Evolutionary conservation across 2,797 vertebrate genomes (phyloP), one percentile per base, ranked within the genome.

Genomic region (Microtus agrestis): DNA sequence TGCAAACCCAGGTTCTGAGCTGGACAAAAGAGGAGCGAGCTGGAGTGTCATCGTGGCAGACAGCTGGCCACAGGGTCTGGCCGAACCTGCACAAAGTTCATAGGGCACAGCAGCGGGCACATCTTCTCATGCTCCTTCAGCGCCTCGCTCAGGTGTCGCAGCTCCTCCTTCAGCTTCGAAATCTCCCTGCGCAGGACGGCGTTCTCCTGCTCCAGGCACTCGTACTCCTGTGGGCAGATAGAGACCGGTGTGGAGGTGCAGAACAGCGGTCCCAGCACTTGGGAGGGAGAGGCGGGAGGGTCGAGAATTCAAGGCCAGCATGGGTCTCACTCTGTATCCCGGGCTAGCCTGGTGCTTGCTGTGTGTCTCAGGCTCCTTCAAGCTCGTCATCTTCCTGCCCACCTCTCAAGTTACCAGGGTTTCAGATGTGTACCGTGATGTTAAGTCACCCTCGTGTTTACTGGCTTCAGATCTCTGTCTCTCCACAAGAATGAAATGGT

Each of bases 181-280:
- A 99, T 99, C 98, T 99, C 99, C 98, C 98, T 99, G 98, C 98
- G 99, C 97, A 99, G 98, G 96, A 98, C 98, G 1, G 98, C 98
- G 98, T 99, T 99, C 97, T 99, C 99, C 97, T 99, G 99, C 98
- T 99, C 99, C 97, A 99, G 97, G 97, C 98, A 98, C 97, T 99
- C 99, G 31, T 99, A 99, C 80, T 99, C 99, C 99, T 99, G 98
- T 19, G 51, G 56, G n/a, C 19, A 77, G 71, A n/a, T 21, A 46
- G 51, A 59, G 31, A 19, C 11, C 4, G 3, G 25, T 19, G 37
- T 34, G 54, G 37, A 43, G 69, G 54, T 3, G 37, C 8, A 15
- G 0, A 19, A 6, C 37, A 10, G 13, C 3, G 40, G 56, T 17
- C 56, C 19, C 73, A 19, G 40, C 19, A 4, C 43, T 74, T 14